phyloP scores from a whole-genome alignment of 2,797 vertebrate species.

The Enteromius afrohamiltoni region DNA sequence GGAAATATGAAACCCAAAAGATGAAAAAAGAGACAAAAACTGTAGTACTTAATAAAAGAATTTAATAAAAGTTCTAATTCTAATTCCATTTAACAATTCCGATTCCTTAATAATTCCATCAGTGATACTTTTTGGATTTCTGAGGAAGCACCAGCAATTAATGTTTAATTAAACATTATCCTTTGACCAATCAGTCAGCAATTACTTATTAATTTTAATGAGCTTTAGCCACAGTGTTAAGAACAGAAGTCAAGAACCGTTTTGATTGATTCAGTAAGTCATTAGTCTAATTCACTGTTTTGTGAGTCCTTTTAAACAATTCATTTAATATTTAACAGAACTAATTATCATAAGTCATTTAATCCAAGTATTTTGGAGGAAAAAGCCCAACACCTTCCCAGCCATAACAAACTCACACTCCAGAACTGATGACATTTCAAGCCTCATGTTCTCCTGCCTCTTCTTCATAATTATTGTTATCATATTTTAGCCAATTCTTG shows the following conservation, averaged over 20 bases:
- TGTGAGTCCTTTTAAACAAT: background rate
- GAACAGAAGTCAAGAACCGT: background rate
- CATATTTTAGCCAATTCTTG: background rate
- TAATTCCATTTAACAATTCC: too few relatives aligned
- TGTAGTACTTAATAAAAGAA: too few relatives aligned
- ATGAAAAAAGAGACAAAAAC: too few relatives aligned
- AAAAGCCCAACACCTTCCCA: background rate
- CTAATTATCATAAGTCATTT: background rate
- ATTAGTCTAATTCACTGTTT: background rate
- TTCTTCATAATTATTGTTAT: conserved; percentile 62
- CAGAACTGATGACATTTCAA: background rate
- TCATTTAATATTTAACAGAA: background rate
- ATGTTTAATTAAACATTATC: background rate
- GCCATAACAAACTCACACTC: background rate
- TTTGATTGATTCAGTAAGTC: background rate
- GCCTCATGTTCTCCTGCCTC: background rate
- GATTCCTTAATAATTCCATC: too few relatives aligned
- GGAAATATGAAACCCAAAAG: background rate
- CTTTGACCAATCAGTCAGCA: background rate
- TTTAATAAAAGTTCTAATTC: too few relatives aligned
- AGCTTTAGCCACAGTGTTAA: background rate
- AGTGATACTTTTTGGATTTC: too few relatives aligned
- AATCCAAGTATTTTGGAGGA: background rate
- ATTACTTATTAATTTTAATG: background rate
- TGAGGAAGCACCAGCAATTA: too few relatives aligned